Percentiles rank a stretch among this genome's conserved stretches.
These are phyloP conservation scores for Caiman crocodilus DNA, from an alignment of 2,797 vertebrate species.

Conservation along the genomic window DNA sequence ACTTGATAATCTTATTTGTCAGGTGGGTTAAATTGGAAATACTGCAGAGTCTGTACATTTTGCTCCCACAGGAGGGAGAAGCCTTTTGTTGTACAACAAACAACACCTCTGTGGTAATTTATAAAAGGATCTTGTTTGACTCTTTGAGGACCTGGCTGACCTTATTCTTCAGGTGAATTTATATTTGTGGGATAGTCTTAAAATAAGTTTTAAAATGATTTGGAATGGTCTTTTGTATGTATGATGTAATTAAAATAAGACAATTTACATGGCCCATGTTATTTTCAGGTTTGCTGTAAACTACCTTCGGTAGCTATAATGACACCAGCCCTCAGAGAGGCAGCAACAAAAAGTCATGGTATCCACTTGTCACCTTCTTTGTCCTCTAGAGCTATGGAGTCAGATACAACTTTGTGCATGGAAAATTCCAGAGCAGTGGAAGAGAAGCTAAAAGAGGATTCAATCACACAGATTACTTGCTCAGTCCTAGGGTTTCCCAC, in stretches of 20 bases:
- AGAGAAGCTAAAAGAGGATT: slow-evolving; percentile 81
- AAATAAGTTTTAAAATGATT: background rate
- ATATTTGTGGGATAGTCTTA: background rate
- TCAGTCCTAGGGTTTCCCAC: slow-evolving; percentile 84
- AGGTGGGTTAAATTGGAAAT: slow-evolving; percentile 50
- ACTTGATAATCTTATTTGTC: slow-evolving; percentile 34
- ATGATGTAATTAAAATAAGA: slow-evolving; percentile 37
- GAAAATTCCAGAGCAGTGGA: slow-evolving; percentile 82
- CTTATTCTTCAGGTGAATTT: background rate
- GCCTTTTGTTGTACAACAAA: background rate
- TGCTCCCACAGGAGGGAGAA: slow-evolving; percentile 25
- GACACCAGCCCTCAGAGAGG: slow-evolving; percentile 91
- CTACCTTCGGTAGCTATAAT: slow-evolving; percentile 83
- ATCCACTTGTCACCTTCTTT: slow-evolving; percentile 87
- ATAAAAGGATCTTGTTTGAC: background rate
- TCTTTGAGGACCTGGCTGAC: background rate
- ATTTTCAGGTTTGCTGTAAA: slow-evolving; percentile 81
- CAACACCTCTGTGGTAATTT: background rate
- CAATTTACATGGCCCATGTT: slow-evolving; percentile 71
- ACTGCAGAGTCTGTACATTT: slow-evolving; percentile 6
- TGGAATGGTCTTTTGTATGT: slow-evolving; percentile 47
- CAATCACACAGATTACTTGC: slow-evolving; percentile 82
- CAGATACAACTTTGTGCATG: slow-evolving; percentile 79
- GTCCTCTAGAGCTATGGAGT: slow-evolving; percentile 82
- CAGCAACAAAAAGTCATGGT: slow-evolving; percentile 85